These are phyloP conservation scores for Catalaphyllia jardinei DNA, from an alignment of 64 coral and sea anemone genomes.

Conservation along the genomic window DNA sequence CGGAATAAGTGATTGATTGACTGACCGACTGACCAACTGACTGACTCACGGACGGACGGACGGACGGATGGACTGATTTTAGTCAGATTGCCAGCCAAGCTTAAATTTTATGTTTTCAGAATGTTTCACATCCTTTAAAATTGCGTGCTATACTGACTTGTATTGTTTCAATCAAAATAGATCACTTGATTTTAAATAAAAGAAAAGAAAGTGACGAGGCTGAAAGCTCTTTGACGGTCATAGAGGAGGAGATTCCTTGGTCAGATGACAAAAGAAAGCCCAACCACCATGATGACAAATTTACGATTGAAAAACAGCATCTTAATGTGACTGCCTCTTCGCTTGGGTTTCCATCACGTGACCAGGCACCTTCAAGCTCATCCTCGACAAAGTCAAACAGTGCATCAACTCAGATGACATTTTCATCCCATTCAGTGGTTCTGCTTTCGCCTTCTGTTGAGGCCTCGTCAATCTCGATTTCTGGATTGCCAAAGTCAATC, in stretches of 20 bases:
- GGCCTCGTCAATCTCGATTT: no score
- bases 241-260: neutral
- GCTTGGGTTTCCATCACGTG: neutral
- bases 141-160: neutral
- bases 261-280: neutral
- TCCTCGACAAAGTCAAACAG: neutral
- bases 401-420: neutral
- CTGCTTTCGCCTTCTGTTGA: neutral
- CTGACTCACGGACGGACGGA: no score
- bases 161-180: neutral
- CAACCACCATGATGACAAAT: neutral
- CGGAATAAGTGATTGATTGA: no score
- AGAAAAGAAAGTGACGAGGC: neutral
- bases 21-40: no score
- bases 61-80: no score
- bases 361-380: neutral
- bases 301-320: neutral
- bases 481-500: neutral
- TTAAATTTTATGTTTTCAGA: no score
- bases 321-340: neutral
- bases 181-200: neutral
- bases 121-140: no score
- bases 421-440: neutral
- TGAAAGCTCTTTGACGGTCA: neutral
- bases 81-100: no score